Conservation (phyloP, 2,797 vertebrate genomes). For the Tauraco hartlaubi region DNA sequence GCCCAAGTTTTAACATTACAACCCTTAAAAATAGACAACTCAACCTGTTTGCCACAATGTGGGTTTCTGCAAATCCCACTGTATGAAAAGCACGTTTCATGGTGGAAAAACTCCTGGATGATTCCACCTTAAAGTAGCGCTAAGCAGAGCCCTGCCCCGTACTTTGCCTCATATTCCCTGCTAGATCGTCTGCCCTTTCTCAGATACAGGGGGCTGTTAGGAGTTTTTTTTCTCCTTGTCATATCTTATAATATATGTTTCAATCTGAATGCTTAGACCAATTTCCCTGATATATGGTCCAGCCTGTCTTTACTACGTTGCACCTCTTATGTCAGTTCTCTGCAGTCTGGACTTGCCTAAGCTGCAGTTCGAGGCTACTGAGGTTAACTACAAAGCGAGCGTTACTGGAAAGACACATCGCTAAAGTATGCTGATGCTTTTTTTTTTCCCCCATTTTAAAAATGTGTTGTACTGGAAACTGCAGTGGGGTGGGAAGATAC, state of each 20-base stretch:
- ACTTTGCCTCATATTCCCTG: background rate
- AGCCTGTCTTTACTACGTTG: background rate
- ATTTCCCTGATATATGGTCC: background rate
- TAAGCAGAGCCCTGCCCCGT: background rate
- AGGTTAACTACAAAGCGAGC: background rate
- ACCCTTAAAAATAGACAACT: background rate
- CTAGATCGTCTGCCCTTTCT: background rate
- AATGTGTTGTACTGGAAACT: background rate
- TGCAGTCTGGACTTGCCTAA: background rate
- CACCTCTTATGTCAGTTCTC: background rate
- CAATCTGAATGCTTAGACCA: background rate
- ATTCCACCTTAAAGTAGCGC: background rate
- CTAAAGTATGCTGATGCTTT: background rate
- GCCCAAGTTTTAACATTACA: background rate
- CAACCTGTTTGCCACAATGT: background rate
- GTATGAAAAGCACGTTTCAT: background rate
- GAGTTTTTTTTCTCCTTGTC: background rate
- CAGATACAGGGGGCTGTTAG: background rate
- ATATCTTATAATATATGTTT: background rate
- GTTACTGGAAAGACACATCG: background rate
- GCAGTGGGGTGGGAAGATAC: rapidly evolving
- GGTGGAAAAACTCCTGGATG: background rate
- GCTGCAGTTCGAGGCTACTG: background rate
- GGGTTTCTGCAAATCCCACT: background rate
- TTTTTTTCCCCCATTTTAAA: background rate